Base-by-base conservation (phyloP, 2,113 vertebrate genomes). In the Cebus imitator region DNA sequence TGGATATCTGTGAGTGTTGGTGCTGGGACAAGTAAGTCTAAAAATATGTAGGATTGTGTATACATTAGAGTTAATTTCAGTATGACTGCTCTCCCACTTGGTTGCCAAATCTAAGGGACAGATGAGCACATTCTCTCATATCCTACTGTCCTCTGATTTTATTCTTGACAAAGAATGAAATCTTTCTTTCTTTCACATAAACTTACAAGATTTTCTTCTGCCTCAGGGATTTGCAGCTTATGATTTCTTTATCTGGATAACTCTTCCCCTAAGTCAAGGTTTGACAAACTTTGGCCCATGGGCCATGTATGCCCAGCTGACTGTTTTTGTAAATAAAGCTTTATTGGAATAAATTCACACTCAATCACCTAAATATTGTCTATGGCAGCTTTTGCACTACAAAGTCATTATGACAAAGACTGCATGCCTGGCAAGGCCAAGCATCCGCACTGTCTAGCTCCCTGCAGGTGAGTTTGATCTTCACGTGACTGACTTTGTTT, bases 401-500 rank as follows among this genome's bases (percentile, higher is more conserved):
- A 25, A 21, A 2, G 6, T 7, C 32, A 27, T 55, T 43, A 8
- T 21, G 58, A 9, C 5, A 23, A 35, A 6, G 48, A 25, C n/a
- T 12, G 12, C 3, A 1, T 8, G 37, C 5, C 48, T 78, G 58
- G 12, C 40, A 18, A 18, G 27, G n/a, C 17, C 80, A 30, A 5
- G 5, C 27, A 35, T 20, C 3, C 20, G 57, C 48, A 30, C 9
- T 30, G 0, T 6, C 21, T n/a, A 37, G 48, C 2, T 21, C 16
- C 27, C 43, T 43, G 3, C 21, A 27, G 45, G 73, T 58, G 6
- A 5, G 35, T 8, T n/a, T 25, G 27, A 37, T 73, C 21, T 9
- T 83, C 21, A 27, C 48, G 4, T n/a, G 37, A 35, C 23, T 9
- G 35, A n/a, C 7, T n/a, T 45, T 61, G 52, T 45, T 43, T 16